These are phyloP conservation scores for Diadema setosum DNA, from an alignment of 35 echinoderm and acorn worm species.

Conservation along the genomic window DNA sequence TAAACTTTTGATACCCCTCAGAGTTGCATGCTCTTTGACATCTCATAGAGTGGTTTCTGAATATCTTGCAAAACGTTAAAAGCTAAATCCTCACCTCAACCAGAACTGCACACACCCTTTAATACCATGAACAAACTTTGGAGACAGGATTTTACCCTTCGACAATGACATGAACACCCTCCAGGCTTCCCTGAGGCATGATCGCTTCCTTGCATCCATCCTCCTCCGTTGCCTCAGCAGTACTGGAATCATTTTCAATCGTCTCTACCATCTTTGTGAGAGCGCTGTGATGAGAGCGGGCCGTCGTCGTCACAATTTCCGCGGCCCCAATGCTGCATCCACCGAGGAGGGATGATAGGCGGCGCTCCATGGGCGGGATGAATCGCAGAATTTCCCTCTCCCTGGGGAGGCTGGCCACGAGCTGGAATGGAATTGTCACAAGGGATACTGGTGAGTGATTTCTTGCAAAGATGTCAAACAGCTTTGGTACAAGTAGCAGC, in stretches of 20 bases:
- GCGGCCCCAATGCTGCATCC: background rate
- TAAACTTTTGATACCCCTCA: too few relatives aligned
- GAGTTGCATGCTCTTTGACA: too few relatives aligned
- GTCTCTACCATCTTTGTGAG: background rate
- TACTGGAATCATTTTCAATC: background rate
- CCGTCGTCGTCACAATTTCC: background rate
- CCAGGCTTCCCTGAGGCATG: background rate
- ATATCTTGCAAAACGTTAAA: too few relatives aligned
- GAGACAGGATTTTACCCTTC: conserved; percentile 9
- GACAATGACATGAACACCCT: background rate
- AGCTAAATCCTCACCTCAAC: too few relatives aligned
- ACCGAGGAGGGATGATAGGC: conserved; percentile 17
- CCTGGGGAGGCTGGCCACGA: conserved; percentile 9
- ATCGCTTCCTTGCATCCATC: background rate
- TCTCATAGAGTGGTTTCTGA: too few relatives aligned
- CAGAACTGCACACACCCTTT: too few relatives aligned
- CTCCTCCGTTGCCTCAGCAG: background rate
- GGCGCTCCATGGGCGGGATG: conserved; percentile 2
- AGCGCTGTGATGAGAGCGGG: background rate
- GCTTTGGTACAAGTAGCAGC: too few relatives aligned
- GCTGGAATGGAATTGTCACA: background rate
- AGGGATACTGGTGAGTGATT: too few relatives aligned
- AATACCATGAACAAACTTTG: too few relatives aligned
- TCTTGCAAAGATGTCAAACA: too few relatives aligned
- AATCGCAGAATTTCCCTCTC: background rate